These are phyloP conservation scores for Aradophagus sp. DNA, from an alignment of 1,140 invertebrate genomes.

Conservation along the genomic window DNA sequence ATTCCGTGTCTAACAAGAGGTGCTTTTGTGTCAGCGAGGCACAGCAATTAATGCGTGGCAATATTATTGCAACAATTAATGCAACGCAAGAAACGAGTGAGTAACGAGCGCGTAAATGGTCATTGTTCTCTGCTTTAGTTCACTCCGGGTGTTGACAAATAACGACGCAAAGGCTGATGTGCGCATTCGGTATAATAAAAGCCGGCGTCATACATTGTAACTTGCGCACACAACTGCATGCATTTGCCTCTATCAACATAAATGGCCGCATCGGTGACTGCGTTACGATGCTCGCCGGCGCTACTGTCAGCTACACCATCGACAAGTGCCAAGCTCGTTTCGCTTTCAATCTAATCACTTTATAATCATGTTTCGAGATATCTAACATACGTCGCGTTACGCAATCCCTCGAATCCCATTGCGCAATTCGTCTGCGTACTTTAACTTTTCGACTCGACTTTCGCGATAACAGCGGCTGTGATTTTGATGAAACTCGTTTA, in stretches of 20 bases:
- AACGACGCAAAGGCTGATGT: conserved; percentile 47
- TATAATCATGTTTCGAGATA: conserved; percentile 57
- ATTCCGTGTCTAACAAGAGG: too few relatives aligned
- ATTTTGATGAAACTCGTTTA: too few relatives aligned
- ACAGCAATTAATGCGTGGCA: too few relatives aligned
- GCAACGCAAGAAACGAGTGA: conserved; percentile 39
- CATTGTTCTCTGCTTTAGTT: conserved; percentile 36
- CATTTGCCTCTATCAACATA: conserved; percentile 43
- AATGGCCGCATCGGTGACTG: conserved; percentile 32
- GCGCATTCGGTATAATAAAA: conserved; percentile 35
- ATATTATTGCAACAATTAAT: too few relatives aligned
- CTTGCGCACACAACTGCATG: conserved; percentile 34
- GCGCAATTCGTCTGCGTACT: conserved; percentile 34
- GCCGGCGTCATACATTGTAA: conserved; percentile 40
- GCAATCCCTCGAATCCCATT: conserved; percentile 32
- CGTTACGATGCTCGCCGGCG: conserved; percentile 22
- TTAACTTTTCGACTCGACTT: too few relatives aligned
- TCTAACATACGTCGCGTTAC: conserved; percentile 44
- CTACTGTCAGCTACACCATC: conserved; percentile 11
- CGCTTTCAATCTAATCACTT: conserved; percentile 56
- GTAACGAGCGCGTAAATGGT: conserved; percentile 45
- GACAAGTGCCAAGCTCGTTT: conserved; percentile 30
- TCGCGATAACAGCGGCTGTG: too few relatives aligned
- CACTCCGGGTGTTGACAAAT: conserved; percentile 47
- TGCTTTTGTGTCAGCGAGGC: too few relatives aligned